Base-by-base conservation (phyloP, 2,797 vertebrate species). In the Rhynchonycteris naso region DNA sequence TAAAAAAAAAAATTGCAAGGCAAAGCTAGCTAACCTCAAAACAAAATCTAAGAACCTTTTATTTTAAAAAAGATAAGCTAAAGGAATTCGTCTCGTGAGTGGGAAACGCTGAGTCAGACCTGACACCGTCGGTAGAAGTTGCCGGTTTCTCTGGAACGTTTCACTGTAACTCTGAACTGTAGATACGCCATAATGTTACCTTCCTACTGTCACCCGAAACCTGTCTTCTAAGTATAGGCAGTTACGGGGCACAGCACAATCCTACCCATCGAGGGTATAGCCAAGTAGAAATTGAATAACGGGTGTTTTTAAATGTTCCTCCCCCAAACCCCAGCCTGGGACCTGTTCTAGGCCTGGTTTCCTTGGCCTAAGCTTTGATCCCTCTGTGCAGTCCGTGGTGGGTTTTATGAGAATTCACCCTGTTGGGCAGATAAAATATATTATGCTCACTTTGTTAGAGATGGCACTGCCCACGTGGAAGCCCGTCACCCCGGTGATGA, bases 1-100 rank as follows among this genome's bases (percentile, higher is more conserved):
- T 33, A 66, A 22, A 33, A 84, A 66, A 50, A 52, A 79, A 58
- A 66, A 68, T 43, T 82, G 35, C 30, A 71, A 33, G 35, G 80
- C 79, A 71, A 84, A 83, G 47, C 50, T 28, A 58, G n/a, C 59
- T 35, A 58, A 63, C 30, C 50, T 65, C n/a, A 83, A 88, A 84
- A 63, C 47, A 61, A 79, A 63, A 69, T 72, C 80, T 89, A 63
- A 80, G 65, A 71, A 28, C 21, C 4, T 54, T 52, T 84, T 68
- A 43, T 54, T 76, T 54, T 4, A 15, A 38, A 79, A 16, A 54
- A 58, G 43, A 85, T 56, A 76, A 18, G n/a, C n/a, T n/a, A 75
- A 88, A 76, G 56, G 71, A 81, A 82, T 19, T 9, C 61, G 16
- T 79, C n/a, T 78, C 22, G 92, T 72, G 30, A 80, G 11, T 22